Percentiles rank a stretch among this genome's conserved stretches.
These are phyloP conservation scores for Denticeps clupeoides DNA, from an alignment of 2,797 vertebrate species.

Conservation along the genomic window DNA sequence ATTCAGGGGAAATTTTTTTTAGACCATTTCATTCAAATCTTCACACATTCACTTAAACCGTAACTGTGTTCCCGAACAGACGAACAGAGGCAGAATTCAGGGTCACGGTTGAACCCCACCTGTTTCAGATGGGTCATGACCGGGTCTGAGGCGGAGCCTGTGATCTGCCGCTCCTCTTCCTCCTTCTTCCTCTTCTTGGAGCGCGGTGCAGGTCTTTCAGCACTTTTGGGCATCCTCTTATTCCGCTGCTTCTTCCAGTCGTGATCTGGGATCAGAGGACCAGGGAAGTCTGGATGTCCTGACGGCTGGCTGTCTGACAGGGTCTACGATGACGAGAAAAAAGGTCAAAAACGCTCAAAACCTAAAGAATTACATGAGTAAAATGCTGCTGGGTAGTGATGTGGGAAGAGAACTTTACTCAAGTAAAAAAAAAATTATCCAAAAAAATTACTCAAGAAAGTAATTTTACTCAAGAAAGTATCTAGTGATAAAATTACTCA, in stretches of 20 bases:
- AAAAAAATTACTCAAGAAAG: too few relatives aligned
- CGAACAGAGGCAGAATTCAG: neutral
- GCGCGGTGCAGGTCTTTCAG: conserved; percentile 81
- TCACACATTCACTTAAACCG: too few relatives aligned
- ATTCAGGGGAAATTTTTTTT: too few relatives aligned
- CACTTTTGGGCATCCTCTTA: conserved; percentile 75
- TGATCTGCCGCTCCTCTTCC: conserved; percentile 78
- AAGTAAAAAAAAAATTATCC: too few relatives aligned
- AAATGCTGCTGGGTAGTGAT: too few relatives aligned
- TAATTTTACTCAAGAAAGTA: too few relatives aligned
- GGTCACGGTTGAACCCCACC: conserved; percentile 42
- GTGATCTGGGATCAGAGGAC: conserved; percentile 64
- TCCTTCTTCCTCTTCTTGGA: conserved; percentile 96
- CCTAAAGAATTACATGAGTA: too few relatives aligned
- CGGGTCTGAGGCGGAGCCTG: conserved; percentile 66
- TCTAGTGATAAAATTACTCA: too few relatives aligned
- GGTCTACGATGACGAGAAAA: conserved; percentile 47
- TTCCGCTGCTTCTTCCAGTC: conserved; percentile 89
- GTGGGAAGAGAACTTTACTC: too few relatives aligned
- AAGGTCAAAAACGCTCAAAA: too few relatives aligned
- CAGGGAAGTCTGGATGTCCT: conserved; percentile 63
- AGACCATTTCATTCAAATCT: too few relatives aligned
- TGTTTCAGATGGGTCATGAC: conserved; percentile 86
- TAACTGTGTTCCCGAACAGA: too few relatives aligned
- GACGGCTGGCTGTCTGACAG: conserved; percentile 60